Evolutionary conservation across 2,888 invertebrate species (phyloP), one percentile per base, ranked within the genome.

Genomic region (Calameuta filiformis): DNA sequence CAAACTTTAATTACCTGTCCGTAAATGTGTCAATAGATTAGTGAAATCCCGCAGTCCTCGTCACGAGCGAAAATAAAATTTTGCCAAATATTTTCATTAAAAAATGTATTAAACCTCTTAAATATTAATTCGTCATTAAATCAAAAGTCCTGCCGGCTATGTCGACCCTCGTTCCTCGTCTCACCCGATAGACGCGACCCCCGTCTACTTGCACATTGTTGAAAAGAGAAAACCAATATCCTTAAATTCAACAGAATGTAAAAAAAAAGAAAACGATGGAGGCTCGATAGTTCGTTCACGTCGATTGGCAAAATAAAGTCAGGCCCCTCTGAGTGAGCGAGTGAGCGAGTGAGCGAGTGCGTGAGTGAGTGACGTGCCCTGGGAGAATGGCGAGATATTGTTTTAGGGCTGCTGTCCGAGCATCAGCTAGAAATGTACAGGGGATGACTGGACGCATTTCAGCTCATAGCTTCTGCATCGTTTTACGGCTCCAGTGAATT

Each of bases 11-110:
- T 88, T 86, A 89, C 84, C 85, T 87, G 81, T 81, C 83, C 81
- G 84, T 83, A 83, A 86, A 87, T 85, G 84, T 85, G 85, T 40
- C 40, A 40, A 40, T 15, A 86, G 85, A 89, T 89, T 85, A 87
- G 85, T 84, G 84, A 86, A 85, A 86, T 87, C 78, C 78, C 79
- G 83, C 77, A 73, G 30, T 69, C 77, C 40, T 34, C 74, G 37
- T 76, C n/a, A 74, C 37, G 69, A 78, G 76, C 69, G 76, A 40
- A 15, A 31, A 75, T 75, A 31, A 73, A 33, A 69, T 4, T 9
- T 33, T 12, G 11, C 33, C 40, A 69, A 83, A 84, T 85, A 83
- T 84, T 84, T 83, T 83, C 81, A 85, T 86, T 85, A 85, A 80
- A 40, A 77, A 82, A 81, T 82, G 77, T 79, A 80, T 81, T 82